phyloP scores from a whole-genome alignment of 30 jellyfish, hydroid and myxozoan species.

The Aurelia coerulea region DNA sequence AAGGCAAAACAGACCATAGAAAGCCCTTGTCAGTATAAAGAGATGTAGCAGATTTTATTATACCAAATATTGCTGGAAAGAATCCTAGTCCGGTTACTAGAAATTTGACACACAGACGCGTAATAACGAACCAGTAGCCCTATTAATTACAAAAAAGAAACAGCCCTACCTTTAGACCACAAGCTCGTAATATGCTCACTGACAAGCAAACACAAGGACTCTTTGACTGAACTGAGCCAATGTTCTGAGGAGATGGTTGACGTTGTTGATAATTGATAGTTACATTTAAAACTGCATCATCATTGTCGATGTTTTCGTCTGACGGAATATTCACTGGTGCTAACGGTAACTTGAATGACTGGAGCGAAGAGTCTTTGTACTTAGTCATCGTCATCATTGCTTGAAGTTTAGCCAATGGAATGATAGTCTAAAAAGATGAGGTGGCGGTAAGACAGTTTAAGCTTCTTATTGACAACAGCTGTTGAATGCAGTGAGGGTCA shows the following conservation, averaged over 20 bases:
- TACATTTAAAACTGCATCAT: conserved; percentile 43
- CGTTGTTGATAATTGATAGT: conserved; percentile 58
- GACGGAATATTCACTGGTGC: conserved; percentile 11
- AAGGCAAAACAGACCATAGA: too few species aligned
- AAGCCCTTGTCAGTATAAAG: too few species aligned
- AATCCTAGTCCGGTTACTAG: too few species aligned
- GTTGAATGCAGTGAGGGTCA: too few species aligned
- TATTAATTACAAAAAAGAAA: background rate
- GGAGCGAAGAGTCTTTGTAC: conserved; percentile 28
- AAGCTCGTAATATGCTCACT: conserved; percentile 66
- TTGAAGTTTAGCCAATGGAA: conserved; percentile 76
- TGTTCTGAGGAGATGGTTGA: background rate
- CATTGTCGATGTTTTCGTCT: background rate
- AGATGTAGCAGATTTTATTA: too few species aligned
- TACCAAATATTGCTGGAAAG: too few species aligned
- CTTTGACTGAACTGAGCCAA: conserved; percentile 10
- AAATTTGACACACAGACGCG: too few species aligned
- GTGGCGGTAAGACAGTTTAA: too few species aligned
- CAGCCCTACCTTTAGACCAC: conserved; percentile 85
- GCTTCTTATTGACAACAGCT: too few species aligned
- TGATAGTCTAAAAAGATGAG: conserved; percentile 33
- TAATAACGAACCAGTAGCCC: background rate
- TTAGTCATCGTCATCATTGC: conserved; percentile 76
- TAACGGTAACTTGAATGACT: conserved; percentile 66
- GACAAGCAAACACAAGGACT: conserved; percentile 65